Evolutionary conservation across 30 jellyfish, hydroid and myxozoan genomes (phyloP).

Genomic region (Pelagia noctiluca): DNA sequence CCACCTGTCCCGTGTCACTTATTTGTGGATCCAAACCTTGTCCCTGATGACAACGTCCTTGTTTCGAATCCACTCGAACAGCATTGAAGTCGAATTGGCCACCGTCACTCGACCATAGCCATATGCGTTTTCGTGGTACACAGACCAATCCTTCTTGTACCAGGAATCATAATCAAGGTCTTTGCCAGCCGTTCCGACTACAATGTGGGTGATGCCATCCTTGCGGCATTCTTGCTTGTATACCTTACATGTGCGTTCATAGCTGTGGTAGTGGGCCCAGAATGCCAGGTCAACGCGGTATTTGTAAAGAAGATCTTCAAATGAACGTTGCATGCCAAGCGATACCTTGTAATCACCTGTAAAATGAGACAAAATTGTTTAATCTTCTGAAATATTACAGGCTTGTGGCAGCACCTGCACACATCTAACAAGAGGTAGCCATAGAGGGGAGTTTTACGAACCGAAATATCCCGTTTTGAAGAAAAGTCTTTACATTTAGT

Average conservation of each 20-base stretch:
- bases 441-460: too few species aligned
- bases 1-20: background rate
- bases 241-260: slow-evolving; percentile 93
- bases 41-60: slow-evolving; percentile 68
- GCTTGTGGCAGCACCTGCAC: too few species aligned
- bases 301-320: slow-evolving; percentile 83
- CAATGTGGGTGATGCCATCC: slow-evolving; percentile 83
- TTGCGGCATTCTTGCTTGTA: slow-evolving; percentile 77
- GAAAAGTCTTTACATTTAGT: too few species aligned
- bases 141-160: slow-evolving; percentile 75
- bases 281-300: slow-evolving; percentile 92
- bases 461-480: too few species aligned
- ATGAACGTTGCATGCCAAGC: slow-evolving; percentile 67
- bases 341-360: slow-evolving; percentile 80
- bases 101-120: slow-evolving; percentile 93
- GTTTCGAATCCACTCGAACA: slow-evolving; percentile 82
- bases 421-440: too few species aligned
- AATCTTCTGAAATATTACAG: too few species aligned
- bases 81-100: slow-evolving; percentile 81
- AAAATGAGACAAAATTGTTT: background rate
- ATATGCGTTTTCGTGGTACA: slow-evolving; percentile 62
- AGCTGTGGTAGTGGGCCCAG: slow-evolving; percentile 97
- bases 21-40: slow-evolving; percentile 72
- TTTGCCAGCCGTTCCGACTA: slow-evolving; percentile 92
- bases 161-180: slow-evolving; percentile 63